Percentiles rank a stretch among this genome's conserved stretches.
phyloP scores from a whole-genome alignment of 2,797 vertebrate genomes.

The Neosalanx taihuensis region DNA sequence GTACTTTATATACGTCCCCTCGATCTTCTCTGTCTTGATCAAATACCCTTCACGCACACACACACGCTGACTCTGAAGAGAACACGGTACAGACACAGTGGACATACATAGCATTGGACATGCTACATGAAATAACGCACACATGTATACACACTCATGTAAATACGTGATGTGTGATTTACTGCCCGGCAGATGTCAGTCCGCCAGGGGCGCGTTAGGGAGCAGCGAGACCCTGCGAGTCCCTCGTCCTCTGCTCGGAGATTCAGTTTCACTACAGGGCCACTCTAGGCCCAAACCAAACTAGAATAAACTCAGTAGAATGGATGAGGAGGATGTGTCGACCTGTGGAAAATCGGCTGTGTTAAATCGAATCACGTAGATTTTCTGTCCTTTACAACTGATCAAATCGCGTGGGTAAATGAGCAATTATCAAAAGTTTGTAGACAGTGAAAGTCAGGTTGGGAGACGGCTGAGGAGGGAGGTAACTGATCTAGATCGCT shows the following conservation, averaged over 20 bases:
- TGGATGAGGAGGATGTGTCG: too few relatives aligned
- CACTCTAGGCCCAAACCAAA: constrained; percentile 13
- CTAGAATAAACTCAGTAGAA: too few relatives aligned
- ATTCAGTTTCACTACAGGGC: constrained; percentile 33
- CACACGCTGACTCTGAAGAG: not conserved
- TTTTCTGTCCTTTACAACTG: too few relatives aligned
- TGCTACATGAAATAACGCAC: constrained; percentile 7
- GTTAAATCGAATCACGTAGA: too few relatives aligned
- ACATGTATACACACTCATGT: constrained; percentile 15
- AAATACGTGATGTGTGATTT: constrained; percentile 50
- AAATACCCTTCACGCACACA: not conserved
- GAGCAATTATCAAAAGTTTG: not conserved
- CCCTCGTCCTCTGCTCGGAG: constrained; percentile 31
- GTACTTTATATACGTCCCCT: not conserved
- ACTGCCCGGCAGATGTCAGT: constrained; percentile 59
- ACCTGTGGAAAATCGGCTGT: too few relatives aligned
- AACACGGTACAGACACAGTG: not conserved
- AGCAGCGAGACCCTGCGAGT: constrained; percentile 10
- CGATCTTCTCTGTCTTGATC: not conserved
- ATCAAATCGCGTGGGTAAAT: not conserved
- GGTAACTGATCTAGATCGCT: too few relatives aligned
- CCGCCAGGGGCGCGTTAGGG: constrained; percentile 35
- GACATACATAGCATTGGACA: constrained; percentile 28
- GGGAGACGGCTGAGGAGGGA: too few relatives aligned
- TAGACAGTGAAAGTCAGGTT: too few relatives aligned